phyloP scores from a whole-genome alignment of 2,113 vertebrate species.

The Circaetus cinerascens region DNA sequence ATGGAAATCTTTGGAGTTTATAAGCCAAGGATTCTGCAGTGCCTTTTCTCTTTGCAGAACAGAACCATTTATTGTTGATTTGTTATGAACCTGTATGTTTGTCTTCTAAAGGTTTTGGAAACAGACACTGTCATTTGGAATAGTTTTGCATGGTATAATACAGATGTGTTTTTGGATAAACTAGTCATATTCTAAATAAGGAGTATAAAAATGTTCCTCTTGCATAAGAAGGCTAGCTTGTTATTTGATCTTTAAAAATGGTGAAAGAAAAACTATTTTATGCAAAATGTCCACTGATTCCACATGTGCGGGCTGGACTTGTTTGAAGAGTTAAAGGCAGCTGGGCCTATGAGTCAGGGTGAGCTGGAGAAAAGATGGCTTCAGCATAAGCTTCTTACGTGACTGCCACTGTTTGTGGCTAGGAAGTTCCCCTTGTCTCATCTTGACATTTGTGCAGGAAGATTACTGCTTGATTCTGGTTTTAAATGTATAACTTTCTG shows the following conservation, averaged over 20 bases:
- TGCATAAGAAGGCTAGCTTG: fast-evolving
- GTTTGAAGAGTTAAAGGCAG: not conserved
- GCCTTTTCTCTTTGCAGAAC: not conserved
- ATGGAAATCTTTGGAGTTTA: not conserved
- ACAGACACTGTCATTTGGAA: not conserved
- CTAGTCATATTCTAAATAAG: not conserved
- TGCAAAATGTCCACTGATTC: not conserved
- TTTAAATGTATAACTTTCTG: not conserved
- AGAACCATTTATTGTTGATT: not conserved
- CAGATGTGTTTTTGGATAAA: not conserved
- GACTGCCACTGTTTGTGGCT: not conserved
- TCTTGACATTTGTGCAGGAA: not conserved
- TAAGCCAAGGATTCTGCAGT: not conserved
- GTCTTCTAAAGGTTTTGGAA: not conserved
- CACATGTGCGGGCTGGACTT: not conserved
- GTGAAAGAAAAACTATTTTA: not conserved
- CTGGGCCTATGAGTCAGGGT: not conserved
- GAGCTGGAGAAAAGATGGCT: not conserved
- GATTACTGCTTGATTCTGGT: not conserved
- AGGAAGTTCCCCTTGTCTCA: not conserved
- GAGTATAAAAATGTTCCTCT: not conserved
- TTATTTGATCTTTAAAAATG: not conserved
- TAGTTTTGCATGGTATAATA: not conserved
- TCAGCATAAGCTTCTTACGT: not conserved
- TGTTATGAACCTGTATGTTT: not conserved